Evolutionary conservation across 2,113 vertebrate species (phyloP).

Genomic region (Camelus bactrianus): DNA sequence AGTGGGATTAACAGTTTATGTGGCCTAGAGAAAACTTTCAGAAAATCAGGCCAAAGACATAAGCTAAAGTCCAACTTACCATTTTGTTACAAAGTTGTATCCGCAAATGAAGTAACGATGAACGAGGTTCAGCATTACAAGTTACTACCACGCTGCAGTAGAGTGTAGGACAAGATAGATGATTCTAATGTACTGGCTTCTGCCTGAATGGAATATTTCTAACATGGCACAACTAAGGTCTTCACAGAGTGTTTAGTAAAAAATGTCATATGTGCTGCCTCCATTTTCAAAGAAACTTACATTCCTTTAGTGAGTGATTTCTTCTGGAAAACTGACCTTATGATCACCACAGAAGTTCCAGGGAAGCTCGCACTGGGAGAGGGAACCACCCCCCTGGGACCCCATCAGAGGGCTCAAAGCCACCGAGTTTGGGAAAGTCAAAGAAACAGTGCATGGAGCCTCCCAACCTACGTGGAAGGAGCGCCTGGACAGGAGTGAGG

Average conservation of each 20-base stretch:
- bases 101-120: not conserved
- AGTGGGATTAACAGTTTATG: not conserved
- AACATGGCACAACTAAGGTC: not conserved
- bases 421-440: not conserved
- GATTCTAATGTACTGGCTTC: not conserved
- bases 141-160: not conserved
- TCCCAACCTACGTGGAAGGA: rapidly evolving
- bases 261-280: not conserved
- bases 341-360: not conserved
- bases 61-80: not conserved
- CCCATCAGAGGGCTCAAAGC: not conserved
- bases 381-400: not conserved
- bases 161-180: not conserved
- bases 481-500: rapidly evolving
- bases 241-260: conserved; percentile 42
- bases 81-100: conserved; percentile 12
- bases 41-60: not conserved
- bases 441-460: rapidly evolving
- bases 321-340: not conserved
- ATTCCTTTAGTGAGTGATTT: not conserved
- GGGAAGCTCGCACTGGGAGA: not conserved
- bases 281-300: not conserved
- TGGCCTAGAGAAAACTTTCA: not conserved
- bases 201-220: not conserved
- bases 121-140: not conserved